phyloP scores from a whole-genome alignment of 2,113 vertebrate genomes.

The Pseudorectes ferrugineus region DNA sequence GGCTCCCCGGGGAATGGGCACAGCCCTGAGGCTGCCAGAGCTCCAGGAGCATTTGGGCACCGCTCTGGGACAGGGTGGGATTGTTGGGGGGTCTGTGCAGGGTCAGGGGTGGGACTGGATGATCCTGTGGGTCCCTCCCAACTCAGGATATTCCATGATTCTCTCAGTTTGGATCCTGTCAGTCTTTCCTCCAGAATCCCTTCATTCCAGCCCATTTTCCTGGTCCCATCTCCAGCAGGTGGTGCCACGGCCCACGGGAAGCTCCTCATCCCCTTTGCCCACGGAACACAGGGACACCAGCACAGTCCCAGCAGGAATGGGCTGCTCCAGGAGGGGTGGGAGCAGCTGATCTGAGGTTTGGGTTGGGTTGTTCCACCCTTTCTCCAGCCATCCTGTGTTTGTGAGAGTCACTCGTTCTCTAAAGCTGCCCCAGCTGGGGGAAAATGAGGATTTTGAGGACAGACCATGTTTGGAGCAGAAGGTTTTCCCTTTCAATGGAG shows the following conservation, averaged over 20 bases:
- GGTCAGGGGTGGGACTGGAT: not conserved
- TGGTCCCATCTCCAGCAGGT: not conserved
- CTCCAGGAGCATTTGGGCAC: not conserved
- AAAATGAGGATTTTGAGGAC: not conserved
- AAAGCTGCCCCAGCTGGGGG: not conserved
- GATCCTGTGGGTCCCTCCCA: not conserved
- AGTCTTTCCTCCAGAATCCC: not conserved
- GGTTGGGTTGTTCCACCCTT: fast-evolving
- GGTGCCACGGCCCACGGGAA: not conserved
- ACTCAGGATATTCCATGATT: not conserved
- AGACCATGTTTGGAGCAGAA: not conserved
- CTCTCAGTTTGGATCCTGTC: not conserved
- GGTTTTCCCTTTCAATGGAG: not conserved
- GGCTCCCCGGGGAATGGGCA: not conserved
- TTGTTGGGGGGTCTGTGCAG: not conserved
- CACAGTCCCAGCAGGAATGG: not conserved
- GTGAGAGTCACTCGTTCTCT: not conserved
- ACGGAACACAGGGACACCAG: fast-evolving
- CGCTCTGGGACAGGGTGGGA: not conserved
- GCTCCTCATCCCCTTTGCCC: not conserved
- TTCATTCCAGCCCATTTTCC: not conserved
- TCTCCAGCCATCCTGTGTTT: not conserved
- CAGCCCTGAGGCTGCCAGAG: not conserved
- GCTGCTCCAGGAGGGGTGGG: not conserved
- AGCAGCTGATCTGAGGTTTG: not conserved